Base-by-base conservation (phyloP, 1,140 invertebrate genomes). In the Riptortus pedestris region DNA sequence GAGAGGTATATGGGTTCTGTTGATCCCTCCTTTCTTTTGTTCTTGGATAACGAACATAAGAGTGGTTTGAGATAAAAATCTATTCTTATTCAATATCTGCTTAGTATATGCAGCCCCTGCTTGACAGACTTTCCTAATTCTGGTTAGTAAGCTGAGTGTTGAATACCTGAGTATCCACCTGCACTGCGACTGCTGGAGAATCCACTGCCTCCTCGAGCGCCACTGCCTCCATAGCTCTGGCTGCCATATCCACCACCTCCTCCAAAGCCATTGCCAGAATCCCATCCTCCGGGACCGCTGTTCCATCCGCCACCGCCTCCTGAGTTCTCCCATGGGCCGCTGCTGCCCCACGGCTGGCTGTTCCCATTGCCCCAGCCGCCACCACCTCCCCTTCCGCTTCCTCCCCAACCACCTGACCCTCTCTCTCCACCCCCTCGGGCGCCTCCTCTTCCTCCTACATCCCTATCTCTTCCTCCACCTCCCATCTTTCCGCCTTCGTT, bases 361-460 rank as follows among this genome's bases (percentile, higher is more conserved):
- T 43, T 59, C 22, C 61, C 64, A 29, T 28, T 29, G 14, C 62
- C 48, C 61, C 57, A 64, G 38, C 63, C 66, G 18, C 65, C 65
- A 26, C 62, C 65, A 29, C 66, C 63, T 16, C 64, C 62, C 31
- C 62, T 65, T 18, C 60, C 31, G 27, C 57, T 28, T 7, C 31
- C 14, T 38, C 31, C 31, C 31, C 31, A 38, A 11, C 43, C 51
- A 28, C 65, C 64, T 29, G 67, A 67, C 24, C 68, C 67, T 29
- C 66, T 62, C 28, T 70, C 69, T 3, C 67, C 69, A 52, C 68
- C 69, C 18, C 67, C 68, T n/a, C 70, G 57, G 2, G 5, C 31
- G 66, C 70, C 24, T 18, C 69, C 68, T 31, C 68, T 65, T 29
- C 66, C 67, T 26, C 64, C 69, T 59, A 62, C 68, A 57, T 65